phyloP scores from a whole-genome alignment of 2,888 invertebrate species.

The Lutraria lutraria region DNA sequence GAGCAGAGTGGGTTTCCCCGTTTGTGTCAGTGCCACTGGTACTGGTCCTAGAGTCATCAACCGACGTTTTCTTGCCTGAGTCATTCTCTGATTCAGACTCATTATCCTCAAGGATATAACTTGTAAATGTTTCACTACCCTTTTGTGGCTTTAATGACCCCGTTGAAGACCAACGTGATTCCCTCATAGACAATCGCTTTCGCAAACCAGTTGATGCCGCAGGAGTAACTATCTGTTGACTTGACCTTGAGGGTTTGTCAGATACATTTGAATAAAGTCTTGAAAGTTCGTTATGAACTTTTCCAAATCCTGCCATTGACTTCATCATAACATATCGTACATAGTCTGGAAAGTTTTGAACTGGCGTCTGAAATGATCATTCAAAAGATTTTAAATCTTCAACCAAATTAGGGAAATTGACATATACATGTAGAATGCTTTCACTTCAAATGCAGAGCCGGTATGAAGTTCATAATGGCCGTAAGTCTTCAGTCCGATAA shows the following conservation, averaged over 20 bases:
- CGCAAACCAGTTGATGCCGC: neutral
- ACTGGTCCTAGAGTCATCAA: neutral
- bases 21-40: neutral
- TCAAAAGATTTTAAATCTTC: neutral
- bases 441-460: too few relatives aligned
- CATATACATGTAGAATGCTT: too few relatives aligned
- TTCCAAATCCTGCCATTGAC: slow-evolving; percentile 50
- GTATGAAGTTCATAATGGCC: too few relatives aligned
- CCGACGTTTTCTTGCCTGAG: neutral
- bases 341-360: slow-evolving; percentile 52
- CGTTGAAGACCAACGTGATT: slow-evolving; percentile 2
- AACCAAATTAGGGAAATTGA: neutral
- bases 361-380: slow-evolving; percentile 31
- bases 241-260: neutral
- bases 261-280: slow-evolving; percentile 9
- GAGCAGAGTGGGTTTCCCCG: neutral
- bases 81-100: neutral
- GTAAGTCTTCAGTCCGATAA: too few relatives aligned
- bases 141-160: neutral
- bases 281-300: slow-evolving; percentile 42
- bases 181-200: slow-evolving; percentile 11
- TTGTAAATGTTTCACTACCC: slow-evolving; percentile 31
- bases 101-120: slow-evolving; percentile 45
- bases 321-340: slow-evolving; percentile 47
- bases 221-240: neutral